Evolutionary conservation across 1,140 invertebrate genomes (phyloP).

Genomic region (Drosophila dunni): DNA sequence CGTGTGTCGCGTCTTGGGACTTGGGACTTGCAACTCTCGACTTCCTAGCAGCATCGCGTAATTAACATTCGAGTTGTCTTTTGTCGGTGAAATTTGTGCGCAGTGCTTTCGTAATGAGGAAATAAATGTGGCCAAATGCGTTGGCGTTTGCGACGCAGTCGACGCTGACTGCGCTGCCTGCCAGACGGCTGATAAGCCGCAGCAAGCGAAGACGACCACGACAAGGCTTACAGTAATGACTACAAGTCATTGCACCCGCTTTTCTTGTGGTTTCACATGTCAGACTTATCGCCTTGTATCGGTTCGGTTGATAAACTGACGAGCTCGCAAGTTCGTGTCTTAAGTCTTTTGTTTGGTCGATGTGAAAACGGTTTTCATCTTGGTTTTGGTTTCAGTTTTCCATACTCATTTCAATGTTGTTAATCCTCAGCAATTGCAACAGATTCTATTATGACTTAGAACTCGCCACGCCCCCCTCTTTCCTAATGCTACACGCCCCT

Average conservation of each 20-base stretch:
- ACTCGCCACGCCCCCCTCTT: slow-evolving; percentile 6
- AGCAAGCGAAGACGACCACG: slow-evolving; percentile 1
- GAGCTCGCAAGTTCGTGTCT: slow-evolving; percentile 52
- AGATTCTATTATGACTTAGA: slow-evolving; percentile 20
- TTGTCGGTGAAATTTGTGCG: slow-evolving; percentile 46
- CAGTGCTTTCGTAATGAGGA: slow-evolving; percentile 64
- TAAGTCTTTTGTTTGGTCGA: slow-evolving; percentile 32
- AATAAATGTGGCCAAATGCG: slow-evolving; percentile 77
- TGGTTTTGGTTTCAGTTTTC: neutral
- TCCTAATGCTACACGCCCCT: neutral
- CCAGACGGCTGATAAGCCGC: slow-evolving; percentile 47
- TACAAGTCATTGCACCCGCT: slow-evolving; percentile 54
- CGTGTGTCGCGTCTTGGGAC: slow-evolving; percentile 48
- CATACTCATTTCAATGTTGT: slow-evolving; percentile 1
- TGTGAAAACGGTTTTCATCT: slow-evolving; percentile 11
- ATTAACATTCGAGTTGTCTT: slow-evolving; percentile 51
- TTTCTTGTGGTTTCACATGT: slow-evolving; percentile 36
- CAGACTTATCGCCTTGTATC: slow-evolving; percentile 37
- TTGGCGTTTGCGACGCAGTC: slow-evolving; percentile 42
- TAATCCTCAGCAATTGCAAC: slow-evolving; percentile 2
- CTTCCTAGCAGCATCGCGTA: slow-evolving; percentile 79
- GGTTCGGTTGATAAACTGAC: slow-evolving; percentile 39
- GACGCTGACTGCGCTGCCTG: neutral
- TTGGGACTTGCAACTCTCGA: neutral
- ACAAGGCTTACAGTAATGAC: neutral